Base-by-base conservation (phyloP, 2,113 vertebrate species). In the Saccopteryx bilineata region DNA sequence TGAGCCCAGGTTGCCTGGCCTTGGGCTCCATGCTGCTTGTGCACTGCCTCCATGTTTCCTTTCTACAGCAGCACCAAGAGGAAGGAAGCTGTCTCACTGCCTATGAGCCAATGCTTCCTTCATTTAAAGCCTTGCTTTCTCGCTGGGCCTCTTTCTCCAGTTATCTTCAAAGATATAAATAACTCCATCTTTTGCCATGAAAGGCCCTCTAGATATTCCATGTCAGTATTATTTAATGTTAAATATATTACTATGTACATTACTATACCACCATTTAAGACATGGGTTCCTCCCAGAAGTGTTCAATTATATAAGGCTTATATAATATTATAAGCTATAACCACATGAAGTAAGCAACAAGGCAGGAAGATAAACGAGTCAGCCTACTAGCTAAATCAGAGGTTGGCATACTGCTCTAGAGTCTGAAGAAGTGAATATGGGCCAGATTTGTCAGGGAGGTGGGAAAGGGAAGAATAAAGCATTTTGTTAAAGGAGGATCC, bases 1-100 rank as follows among this genome's bases (percentile, higher is more conserved):
- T 6, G 50, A 76, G 52, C 19, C 19, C 24, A 4, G 60, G 33
- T 5, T 39, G 39, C 39, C 39, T 39, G 39, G 39, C 39, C 39
- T 39, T 39, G 9, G 3, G 11, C 2, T 66, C 63, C 31, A 23
- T 0, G 0, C 17, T 39, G 75, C 24, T 14, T 14, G 18, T 9
- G 9, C 1, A 0, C 63, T 48, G 76, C 24, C 11, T 85, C 15
- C 23, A 7, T 26, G 60, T 79, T 50, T 63, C 21, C 65, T 0
- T 18, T 75, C 21, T 14, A 3, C 9, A 19, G 54, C 1, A 26
- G 1, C 61, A 46, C 39, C 52, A 68, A 56, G 24, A 63, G 13
- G 24, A 21, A 46, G 71, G 21, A 12, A 7, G 9, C 61, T 65
- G 28, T n/a, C 33, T 17, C 46, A 3, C 5, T 82, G 14, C 5